Evolutionary conservation across 2,797 vertebrate genomes (phyloP).

Genomic region (Xiphophorus birchmanni): DNA sequence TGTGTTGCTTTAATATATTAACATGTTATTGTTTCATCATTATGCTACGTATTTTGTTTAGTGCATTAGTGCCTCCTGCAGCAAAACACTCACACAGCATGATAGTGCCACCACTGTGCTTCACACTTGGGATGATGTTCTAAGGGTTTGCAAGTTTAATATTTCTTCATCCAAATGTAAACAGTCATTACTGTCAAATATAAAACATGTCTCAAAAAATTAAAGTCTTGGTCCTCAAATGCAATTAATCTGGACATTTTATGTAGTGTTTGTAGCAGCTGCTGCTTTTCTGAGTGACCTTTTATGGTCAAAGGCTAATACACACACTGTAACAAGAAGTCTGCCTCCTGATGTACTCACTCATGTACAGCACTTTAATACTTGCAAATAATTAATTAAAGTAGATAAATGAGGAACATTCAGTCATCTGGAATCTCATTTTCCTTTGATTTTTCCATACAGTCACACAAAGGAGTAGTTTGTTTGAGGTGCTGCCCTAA

Average conservation of each 20-base stretch:
- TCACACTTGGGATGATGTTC: neutral
- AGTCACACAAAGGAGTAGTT: neutral
- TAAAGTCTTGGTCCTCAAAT: neutral
- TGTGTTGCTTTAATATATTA: neutral
- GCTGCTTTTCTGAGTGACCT: neutral
- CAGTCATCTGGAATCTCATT: neutral
- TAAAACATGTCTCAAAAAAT: neutral
- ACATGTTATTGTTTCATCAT: neutral
- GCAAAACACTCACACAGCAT: neutral
- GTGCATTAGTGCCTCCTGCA: neutral
- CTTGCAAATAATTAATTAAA: neutral
- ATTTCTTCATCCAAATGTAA: neutral
- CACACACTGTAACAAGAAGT: neutral
- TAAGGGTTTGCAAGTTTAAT: neutral
- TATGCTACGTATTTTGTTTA: neutral
- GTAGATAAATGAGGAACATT: neutral
- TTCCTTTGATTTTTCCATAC: neutral
- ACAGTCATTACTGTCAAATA: neutral
- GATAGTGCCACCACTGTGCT: neutral
- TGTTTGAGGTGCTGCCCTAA: neutral
- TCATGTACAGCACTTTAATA: neutral
- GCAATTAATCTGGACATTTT: neutral
- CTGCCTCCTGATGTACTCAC: neutral
- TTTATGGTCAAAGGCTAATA: neutral
- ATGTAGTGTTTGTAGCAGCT: neutral